phyloP scores from a whole-genome alignment of 2,888 invertebrate species.

The Agrochola circellaris region DNA sequence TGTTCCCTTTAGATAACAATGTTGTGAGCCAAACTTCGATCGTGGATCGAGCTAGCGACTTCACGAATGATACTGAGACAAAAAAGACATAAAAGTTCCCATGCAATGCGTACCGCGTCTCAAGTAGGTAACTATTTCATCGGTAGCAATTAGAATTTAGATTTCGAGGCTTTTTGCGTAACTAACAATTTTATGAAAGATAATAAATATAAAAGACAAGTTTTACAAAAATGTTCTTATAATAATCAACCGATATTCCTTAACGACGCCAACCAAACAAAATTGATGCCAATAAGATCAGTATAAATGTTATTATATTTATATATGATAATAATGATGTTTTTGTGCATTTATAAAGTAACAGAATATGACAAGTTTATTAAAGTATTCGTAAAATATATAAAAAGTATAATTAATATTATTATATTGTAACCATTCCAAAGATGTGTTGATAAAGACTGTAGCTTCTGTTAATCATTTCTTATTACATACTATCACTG shows the following conservation, averaged over 20 bases:
- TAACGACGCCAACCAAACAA: constrained; percentile 76
- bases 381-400: constrained; percentile 57
- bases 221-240: constrained; percentile 68
- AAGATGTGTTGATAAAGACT: constrained; percentile 83
- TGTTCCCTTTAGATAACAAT: background rate
- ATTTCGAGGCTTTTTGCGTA: constrained; percentile 84
- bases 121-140: constrained; percentile 53
- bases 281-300: constrained; percentile 79
- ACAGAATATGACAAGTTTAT: constrained; percentile 64
- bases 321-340: constrained; percentile 51
- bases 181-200: constrained; percentile 72
- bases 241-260: constrained; percentile 72
- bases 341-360: constrained; percentile 66
- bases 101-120: constrained; percentile 45
- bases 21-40: background rate
- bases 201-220: constrained; percentile 75
- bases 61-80: background rate
- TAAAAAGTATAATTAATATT: constrained; percentile 61
- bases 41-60: background rate
- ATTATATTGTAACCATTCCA: constrained; percentile 83
- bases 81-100: background rate
- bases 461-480: constrained; percentile 70
- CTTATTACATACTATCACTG: constrained; percentile 31
- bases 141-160: constrained; percentile 79
- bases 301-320: constrained; percentile 61